These are phyloP conservation scores for Drosophila pseudoobscura DNA, from an alignment of 1,140 invertebrate genomes.

Conservation along the genomic window DNA sequence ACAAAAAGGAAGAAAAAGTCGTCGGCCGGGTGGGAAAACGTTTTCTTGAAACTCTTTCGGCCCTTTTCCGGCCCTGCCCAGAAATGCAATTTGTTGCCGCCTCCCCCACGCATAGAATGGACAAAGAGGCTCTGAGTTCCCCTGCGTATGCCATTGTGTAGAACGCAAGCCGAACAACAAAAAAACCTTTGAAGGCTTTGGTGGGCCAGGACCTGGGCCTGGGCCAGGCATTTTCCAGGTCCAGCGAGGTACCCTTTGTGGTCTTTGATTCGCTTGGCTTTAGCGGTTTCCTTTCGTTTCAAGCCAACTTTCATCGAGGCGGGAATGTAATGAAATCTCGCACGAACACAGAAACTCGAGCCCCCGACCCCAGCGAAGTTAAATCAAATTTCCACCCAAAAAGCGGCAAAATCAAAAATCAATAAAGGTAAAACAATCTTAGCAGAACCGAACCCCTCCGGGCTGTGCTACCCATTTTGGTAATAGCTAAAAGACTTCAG, in stretches of 20 bases:
- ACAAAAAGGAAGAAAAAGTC: not conserved
- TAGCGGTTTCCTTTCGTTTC: constrained; percentile 23
- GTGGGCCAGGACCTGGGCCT: not conserved
- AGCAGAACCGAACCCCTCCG: constrained; percentile 19
- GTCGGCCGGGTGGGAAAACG: no score
- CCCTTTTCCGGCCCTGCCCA: not conserved
- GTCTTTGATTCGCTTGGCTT: constrained; percentile 41
- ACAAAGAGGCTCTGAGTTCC: constrained; percentile 27
- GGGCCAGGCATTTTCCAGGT: constrained; percentile 3
- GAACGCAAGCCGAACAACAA: not conserved
- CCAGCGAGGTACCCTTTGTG: constrained; percentile 16
- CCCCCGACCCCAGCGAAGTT: constrained; percentile 55
- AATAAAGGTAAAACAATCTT: constrained; percentile 75
- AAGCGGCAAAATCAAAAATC: constrained; percentile 60
- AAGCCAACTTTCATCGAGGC: constrained; percentile 68
- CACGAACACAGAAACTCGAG: constrained; percentile 68
- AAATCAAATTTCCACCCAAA: constrained; percentile 66
- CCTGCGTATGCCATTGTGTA: constrained; percentile 29
- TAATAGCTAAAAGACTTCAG: constrained; percentile 14
- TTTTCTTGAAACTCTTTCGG: no score
- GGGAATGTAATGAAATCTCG: constrained; percentile 72
- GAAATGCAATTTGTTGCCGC: constrained; percentile 39
- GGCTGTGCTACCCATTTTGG: constrained; percentile 16
- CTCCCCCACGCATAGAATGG: constrained; percentile 30
- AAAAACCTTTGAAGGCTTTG: constrained; percentile 9